Conservation (phyloP, 2,113 vertebrate species). For the Elephantulus edwardii region DNA sequence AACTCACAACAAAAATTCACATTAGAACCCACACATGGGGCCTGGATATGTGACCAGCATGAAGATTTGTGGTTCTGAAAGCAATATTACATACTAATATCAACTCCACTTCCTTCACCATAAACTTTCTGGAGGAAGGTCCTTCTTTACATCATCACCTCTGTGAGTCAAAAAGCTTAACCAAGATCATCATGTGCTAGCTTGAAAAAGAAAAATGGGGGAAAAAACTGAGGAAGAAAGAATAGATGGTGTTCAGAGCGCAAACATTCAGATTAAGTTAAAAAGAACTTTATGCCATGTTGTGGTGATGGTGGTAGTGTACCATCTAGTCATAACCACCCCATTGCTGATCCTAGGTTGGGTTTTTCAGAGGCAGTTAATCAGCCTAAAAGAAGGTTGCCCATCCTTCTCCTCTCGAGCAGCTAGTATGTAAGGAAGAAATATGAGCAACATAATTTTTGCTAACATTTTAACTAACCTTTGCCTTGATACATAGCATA, state of each 20-base stretch:
- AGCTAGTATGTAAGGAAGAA: not conserved
- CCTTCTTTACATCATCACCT: not conserved
- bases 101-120: not conserved
- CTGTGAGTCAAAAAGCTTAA: not conserved
- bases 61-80: not conserved
- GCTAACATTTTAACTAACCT: not conserved
- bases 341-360: no score
- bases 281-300: no score
- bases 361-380: not conserved
- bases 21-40: not conserved
- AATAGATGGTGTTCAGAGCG: fast-evolving
- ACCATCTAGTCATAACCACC: no score
- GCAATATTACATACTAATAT: not conserved
- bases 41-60: not conserved
- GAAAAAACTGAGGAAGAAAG: fast-evolving
- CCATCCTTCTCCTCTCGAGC: no score
- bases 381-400: not conserved
- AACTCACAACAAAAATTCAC: not conserved
- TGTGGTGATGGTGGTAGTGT: no score
- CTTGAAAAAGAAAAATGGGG: not conserved
- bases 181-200: not conserved
- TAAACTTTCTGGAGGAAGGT: not conserved
- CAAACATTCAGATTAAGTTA: not conserved
- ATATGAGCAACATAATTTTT: not conserved
- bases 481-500: not conserved